A percentile compares a stretch with the other conserved stretches of the same genome.
Evolutionary conservation across 2,797 vertebrate species (phyloP).

Genomic region (Luscinia megarhynchos): DNA sequence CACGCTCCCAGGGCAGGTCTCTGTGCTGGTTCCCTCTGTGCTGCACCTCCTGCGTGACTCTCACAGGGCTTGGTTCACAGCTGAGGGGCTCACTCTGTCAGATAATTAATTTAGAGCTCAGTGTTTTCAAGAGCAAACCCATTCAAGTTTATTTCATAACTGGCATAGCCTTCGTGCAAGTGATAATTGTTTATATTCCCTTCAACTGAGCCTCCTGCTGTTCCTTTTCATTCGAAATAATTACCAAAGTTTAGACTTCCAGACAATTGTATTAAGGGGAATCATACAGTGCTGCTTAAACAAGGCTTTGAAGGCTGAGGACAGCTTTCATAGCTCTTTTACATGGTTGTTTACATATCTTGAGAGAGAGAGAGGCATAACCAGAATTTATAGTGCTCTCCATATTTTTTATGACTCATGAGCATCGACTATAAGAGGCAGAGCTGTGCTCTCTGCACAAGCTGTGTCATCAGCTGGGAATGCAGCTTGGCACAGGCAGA

Average conservation of each 20-base stretch:
- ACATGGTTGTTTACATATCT: conserved; percentile 46
- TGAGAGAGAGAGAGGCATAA: conserved; percentile 42
- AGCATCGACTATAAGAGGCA: conserved; percentile 33
- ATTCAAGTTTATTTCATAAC: conserved; percentile 39
- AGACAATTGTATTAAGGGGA: conserved; percentile 60
- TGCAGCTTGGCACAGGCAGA: conserved; percentile 43
- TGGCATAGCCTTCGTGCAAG: conserved; percentile 55
- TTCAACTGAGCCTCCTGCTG: conserved; percentile 61
- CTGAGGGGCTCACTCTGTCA: not conserved
- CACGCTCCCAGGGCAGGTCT: not conserved
- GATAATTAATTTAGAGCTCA: conserved; percentile 24
- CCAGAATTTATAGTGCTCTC: conserved; percentile 61
- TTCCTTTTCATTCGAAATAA: conserved; percentile 64
- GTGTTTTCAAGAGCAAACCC: conserved; percentile 19
- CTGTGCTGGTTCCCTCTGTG: not conserved
- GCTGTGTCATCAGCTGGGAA: conserved; percentile 67
- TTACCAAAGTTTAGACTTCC: conserved; percentile 69
- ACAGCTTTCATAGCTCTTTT: conserved; percentile 54
- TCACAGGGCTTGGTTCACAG: not conserved
- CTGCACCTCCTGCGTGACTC: not conserved
- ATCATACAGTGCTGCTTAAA: conserved; percentile 52
- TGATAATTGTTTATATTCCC: conserved; percentile 71
- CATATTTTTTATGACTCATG: conserved; percentile 58
- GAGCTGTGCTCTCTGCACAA: conserved; percentile 17
- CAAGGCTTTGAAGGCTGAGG: conserved; percentile 61